Evolutionary conservation across 2,113 vertebrate genomes (phyloP).

Genomic region (Paraplagusia blochii): DNA sequence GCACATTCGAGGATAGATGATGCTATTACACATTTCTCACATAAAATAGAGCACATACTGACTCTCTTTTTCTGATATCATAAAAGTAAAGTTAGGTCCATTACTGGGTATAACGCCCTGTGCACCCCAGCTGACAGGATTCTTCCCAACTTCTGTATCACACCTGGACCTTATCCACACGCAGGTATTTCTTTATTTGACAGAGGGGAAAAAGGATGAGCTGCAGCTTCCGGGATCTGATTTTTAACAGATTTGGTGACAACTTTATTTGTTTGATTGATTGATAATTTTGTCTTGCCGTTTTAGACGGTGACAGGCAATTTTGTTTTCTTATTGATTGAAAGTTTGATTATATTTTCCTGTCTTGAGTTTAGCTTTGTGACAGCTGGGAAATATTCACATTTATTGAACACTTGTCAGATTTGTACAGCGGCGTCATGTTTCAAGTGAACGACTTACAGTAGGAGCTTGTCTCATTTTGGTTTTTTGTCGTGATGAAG

Average conservation of each 20-base stretch:
- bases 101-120: conserved; percentile 52
- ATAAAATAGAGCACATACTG: conserved; percentile 63
- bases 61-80: conserved; percentile 67
- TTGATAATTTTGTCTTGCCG: conserved; percentile 62
- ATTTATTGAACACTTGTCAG: conserved; percentile 49
- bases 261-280: conserved; percentile 71
- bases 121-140: conserved; percentile 30
- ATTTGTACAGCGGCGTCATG: conserved; percentile 38
- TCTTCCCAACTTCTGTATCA: conserved; percentile 42
- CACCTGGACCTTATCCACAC: conserved; percentile 34
- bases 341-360: conserved; percentile 59
- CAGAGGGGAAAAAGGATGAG: conserved; percentile 51
- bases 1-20: conserved; percentile 61
- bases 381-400: conserved; percentile 53
- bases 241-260: conserved; percentile 61
- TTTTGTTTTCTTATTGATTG: conserved; percentile 64
- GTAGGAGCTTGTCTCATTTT: conserved; percentile 38
- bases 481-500: conserved; percentile 46
- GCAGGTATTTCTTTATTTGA: conserved; percentile 48
- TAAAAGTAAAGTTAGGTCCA: conserved; percentile 59
- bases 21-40: conserved; percentile 61
- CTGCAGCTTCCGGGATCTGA: conserved; percentile 32
- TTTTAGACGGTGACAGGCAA: conserved; percentile 65
- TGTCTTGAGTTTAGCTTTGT: conserved; percentile 44
- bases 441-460: conserved; percentile 37